Evolutionary conservation across 2,113 vertebrate species (phyloP).

Genomic region (Ptyas mucosa): DNA sequence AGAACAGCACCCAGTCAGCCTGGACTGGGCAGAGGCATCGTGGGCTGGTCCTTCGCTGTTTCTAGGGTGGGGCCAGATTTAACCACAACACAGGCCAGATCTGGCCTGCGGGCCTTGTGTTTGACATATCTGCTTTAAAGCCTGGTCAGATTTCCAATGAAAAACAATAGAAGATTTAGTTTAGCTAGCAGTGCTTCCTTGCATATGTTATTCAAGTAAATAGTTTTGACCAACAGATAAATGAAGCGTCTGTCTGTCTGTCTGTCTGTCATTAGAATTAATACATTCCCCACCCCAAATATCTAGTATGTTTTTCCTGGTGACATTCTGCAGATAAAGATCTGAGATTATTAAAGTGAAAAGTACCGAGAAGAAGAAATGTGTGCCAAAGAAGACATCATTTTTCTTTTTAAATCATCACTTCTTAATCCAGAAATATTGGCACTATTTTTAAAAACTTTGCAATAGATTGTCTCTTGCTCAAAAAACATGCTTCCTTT

Average conservation of each 20-base stretch:
- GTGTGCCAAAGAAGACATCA: constrained; percentile 37
- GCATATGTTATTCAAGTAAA: background rate
- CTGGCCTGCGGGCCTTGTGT: no score
- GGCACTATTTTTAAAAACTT: constrained; percentile 21
- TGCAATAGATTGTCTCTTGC: constrained; percentile 41
- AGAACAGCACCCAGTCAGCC: no score
- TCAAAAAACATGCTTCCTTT: constrained; percentile 57
- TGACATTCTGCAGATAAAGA: background rate
- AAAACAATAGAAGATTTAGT: background rate
- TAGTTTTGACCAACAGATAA: background rate
- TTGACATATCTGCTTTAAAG: background rate
- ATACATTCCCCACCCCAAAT: no score
- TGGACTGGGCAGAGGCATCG: no score
- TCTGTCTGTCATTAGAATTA: constrained; percentile 15
- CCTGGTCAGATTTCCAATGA: background rate
- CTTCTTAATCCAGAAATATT: background rate
- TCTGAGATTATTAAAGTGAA: constrained; percentile 12
- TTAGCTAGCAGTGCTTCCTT: background rate
- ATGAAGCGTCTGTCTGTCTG: background rate
- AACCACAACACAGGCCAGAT: no score
- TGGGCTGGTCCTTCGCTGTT: no score
- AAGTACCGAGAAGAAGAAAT: background rate
- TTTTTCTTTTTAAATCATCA: constrained; percentile 28
- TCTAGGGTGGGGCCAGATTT: no score
- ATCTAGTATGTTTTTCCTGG: background rate